Evolutionary conservation across 2,113 vertebrate genomes (phyloP), one percentile per base, ranked within the genome.

Genomic region (Holacanthus passer): DNA sequence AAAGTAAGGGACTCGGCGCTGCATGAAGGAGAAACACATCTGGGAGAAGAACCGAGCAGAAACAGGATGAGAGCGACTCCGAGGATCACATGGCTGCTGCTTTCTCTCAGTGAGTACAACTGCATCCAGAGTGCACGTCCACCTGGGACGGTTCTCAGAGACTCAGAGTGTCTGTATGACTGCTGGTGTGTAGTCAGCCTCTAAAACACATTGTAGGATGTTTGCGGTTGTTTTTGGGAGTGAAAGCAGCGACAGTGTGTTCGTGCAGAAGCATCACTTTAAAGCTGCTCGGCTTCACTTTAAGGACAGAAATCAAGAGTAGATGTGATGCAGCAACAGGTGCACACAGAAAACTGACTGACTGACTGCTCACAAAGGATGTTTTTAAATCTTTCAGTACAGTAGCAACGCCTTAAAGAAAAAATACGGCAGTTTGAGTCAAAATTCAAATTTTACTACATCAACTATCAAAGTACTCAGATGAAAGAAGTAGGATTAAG

Each of bases 51-150:
- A 37, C 19, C 56, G 3, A 53, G 56, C 67, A 69, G 16, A 65
- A 55, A 76, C 76, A 85, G 82, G 74, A 92, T 88, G 84, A 80
- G 65, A 69, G 68, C 73, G 20, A 91, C 82, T 11, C 68, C 74
- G 87, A 84, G 55, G 82, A 85, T 82, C 79, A 78, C 79, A n/a
- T 83, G 88, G 90, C 78, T 79, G 73, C 76, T 93, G 53, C 37
- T 95, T 67, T 74, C 82, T 27, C 71, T 94, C 16, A 73, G 95
- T 95, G 82, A 95, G 95, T 94, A 35, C 7, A 0, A 0, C 3
- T 48, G 20, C 0, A 29, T 11, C 35, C 22, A 7, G 43, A 48
- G 13, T 58, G 27, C 29, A 41, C 14, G 16, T 7, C 11, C 65
- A 58, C 35, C 41, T 35, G 17, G 1, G n/a, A 24, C 47, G 43